Conservation (phyloP, 1,140 invertebrate genomes). For the Proales similis region DNA sequence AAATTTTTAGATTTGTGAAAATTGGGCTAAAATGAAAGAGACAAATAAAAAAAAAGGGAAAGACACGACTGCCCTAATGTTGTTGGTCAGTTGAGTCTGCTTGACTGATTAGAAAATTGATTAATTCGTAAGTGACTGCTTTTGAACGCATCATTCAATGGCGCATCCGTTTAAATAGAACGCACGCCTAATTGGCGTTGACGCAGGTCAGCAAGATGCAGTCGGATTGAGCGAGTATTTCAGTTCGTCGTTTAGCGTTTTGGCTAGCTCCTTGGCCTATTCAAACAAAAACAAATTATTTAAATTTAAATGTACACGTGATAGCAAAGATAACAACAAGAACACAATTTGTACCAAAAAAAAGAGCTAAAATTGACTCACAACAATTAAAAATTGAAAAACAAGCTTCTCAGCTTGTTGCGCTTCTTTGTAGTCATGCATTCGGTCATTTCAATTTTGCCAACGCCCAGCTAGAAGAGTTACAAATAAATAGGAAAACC, state of each 20-base stretch:
- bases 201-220: constrained; percentile 34
- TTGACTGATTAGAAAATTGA: no score
- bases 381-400: constrained; percentile 19
- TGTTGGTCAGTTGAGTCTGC: no score
- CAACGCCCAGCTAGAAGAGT: background rate
- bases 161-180: no score
- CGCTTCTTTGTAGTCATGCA: constrained; percentile 27
- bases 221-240: constrained; percentile 28
- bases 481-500: background rate
- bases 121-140: no score
- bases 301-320: background rate
- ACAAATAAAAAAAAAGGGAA: no score
- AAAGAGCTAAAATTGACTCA: background rate
- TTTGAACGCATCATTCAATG: no score
- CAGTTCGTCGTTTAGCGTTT: constrained; percentile 25
- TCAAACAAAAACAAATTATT: background rate
- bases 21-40: no score
- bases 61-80: no score
- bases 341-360: constrained; percentile 3
- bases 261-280: constrained; percentile 33
- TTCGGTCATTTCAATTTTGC: constrained; percentile 6
- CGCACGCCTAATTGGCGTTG: no score
- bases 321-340: background rate
- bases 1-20: no score
- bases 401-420: constrained; percentile 18